phyloP scores from a whole-genome alignment of 1,140 invertebrate species.

The Kradibia gibbosae region DNA sequence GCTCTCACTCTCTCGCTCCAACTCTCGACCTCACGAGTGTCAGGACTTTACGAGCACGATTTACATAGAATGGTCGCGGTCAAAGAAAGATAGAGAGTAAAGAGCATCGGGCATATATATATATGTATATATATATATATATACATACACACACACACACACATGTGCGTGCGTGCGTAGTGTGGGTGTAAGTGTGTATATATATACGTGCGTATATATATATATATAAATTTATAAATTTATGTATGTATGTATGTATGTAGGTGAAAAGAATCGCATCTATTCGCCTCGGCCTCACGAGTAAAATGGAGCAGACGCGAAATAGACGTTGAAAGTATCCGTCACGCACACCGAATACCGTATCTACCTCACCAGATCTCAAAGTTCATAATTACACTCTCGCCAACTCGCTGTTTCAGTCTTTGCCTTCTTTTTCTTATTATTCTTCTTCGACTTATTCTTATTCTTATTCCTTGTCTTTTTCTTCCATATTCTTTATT shows the following conservation, averaged over 20 bases:
- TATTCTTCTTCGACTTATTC: not conserved
- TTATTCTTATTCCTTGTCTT: not conserved
- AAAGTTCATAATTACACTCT: constrained; percentile 56
- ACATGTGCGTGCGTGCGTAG: too few species aligned
- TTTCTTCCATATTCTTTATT: constrained; percentile 29
- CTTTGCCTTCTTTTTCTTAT: constrained; percentile 18
- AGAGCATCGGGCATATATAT: constrained; percentile 54
- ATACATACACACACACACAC: too few species aligned
- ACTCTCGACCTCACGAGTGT: constrained; percentile 61
- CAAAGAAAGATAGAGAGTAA: constrained; percentile 43
- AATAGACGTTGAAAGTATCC: constrained; percentile 74
- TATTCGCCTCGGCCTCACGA: constrained; percentile 56
- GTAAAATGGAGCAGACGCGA: constrained; percentile 71
- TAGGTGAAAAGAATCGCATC: constrained; percentile 24
- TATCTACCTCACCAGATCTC: constrained; percentile 71
- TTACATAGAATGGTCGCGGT: constrained; percentile 71
- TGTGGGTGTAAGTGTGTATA: not conserved
- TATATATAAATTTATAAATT: too few species aligned
- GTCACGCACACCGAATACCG: constrained; percentile 64
- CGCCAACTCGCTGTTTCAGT: constrained; percentile 33
- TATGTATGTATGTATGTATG: too few species aligned
- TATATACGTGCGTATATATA: constrained; percentile 52
- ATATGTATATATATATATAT: constrained; percentile 33
- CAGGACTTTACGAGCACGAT: constrained; percentile 68
- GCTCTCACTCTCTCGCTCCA: not conserved